Conservation (phyloP, 1,140 invertebrate species). For the Drosophila kikkawai region DNA sequence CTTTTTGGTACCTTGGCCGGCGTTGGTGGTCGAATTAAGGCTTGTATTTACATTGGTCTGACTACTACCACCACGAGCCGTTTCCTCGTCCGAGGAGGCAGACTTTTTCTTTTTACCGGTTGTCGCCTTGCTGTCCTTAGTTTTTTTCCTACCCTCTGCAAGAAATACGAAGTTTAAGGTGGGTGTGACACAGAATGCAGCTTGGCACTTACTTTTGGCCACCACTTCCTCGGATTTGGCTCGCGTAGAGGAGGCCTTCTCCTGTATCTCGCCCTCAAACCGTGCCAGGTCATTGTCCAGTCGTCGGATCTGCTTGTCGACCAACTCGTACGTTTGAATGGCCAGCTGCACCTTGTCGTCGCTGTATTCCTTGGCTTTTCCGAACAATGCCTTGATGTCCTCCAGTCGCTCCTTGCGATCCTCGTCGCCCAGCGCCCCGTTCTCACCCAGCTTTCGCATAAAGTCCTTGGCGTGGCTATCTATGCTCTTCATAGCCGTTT, state of each 20-base stretch:
- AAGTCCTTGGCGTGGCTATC: constrained; percentile 95
- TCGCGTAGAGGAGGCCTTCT: constrained; percentile 92
- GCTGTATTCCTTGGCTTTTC: constrained; percentile 96
- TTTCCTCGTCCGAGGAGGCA: constrained; percentile 79
- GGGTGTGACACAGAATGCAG: not conserved
- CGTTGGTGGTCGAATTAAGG: constrained; percentile 46
- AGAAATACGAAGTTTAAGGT: not conserved
- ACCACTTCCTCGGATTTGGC: constrained; percentile 87
- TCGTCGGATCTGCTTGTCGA: constrained; percentile 98
- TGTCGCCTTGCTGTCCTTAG: constrained; percentile 85
- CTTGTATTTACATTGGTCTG: constrained; percentile 58
- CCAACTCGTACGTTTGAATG: constrained; percentile 99
- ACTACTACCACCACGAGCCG: constrained; percentile 49
- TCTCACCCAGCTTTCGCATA: constrained; percentile 86
- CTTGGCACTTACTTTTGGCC: constrained; percentile 85
- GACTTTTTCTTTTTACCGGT: constrained; percentile 80
- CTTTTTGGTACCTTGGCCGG: constrained; percentile 83
- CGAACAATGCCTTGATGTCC: constrained; percentile 94
- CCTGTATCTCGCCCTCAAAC: constrained; percentile 98
- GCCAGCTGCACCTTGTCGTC: constrained; percentile 99
- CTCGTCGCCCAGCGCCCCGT: constrained; percentile 88
- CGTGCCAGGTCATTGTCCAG: constrained; percentile 97
- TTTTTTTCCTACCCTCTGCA: constrained; percentile 87
- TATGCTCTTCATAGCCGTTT: constrained; percentile 95
- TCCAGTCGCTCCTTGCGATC: constrained; percentile 93